These are phyloP conservation scores for Trachymyrmex septentrionalis DNA, from an alignment of 1,140 invertebrate genomes.

Conservation along the genomic window DNA sequence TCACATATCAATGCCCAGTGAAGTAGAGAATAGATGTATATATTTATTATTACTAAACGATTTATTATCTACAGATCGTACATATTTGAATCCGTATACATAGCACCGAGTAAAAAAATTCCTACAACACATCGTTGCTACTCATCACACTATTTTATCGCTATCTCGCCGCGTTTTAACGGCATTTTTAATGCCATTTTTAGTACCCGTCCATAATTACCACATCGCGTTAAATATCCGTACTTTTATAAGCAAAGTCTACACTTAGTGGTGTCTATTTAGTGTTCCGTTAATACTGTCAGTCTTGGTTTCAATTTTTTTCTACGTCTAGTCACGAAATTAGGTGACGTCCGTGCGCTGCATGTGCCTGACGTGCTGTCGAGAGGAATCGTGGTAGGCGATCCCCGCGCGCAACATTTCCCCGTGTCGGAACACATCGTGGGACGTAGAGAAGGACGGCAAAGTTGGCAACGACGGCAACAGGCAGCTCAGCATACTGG, in stretches of 20 bases:
- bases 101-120: conserved; percentile 67
- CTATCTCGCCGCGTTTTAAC: not conserved
- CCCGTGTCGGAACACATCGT: conserved; percentile 80
- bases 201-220: not conserved
- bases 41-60: conserved; percentile 46
- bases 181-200: not conserved
- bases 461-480: conserved; percentile 77
- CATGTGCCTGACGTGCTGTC: conserved; percentile 76
- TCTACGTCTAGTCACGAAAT: not conserved
- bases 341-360: conserved; percentile 79
- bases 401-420: conserved; percentile 80
- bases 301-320: not conserved
- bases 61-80: conserved; percentile 42
- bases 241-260: conserved; percentile 28
- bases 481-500: conserved; percentile 80
- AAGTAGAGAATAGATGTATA: not conserved
- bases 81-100: conserved; percentile 65
- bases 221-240: conserved; percentile 25
- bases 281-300: conserved; percentile 27
- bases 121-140: conserved; percentile 52
- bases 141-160: conserved; percentile 13
- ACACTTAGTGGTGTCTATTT: conserved; percentile 19
- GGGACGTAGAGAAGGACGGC: conserved; percentile 76
- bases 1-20: not conserved
- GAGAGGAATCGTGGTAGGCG: conserved; percentile 78